A percentile compares a stretch with the other conserved stretches of the same genome.
Conservation (phyloP, 1,140 invertebrate genomes). For the Pseudomyrmex pallidus region DNA sequence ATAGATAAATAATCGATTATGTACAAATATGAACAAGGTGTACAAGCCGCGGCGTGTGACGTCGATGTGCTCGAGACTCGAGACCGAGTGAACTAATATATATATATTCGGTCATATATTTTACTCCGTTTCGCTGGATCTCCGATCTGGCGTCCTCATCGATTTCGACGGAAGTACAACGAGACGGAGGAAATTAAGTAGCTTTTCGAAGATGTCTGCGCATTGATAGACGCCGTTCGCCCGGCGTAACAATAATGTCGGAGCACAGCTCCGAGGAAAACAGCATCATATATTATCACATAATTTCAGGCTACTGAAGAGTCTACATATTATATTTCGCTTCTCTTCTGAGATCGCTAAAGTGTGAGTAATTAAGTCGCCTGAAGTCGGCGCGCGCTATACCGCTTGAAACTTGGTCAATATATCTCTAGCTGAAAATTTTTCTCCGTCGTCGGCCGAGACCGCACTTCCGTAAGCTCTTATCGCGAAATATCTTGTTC, state of each 20-base stretch:
- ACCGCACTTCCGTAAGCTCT: slow-evolving; percentile 14
- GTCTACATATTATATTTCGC: slow-evolving; percentile 59
- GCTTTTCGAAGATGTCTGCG: neutral
- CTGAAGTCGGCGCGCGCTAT: slow-evolving; percentile 56
- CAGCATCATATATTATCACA: slow-evolving; percentile 81
- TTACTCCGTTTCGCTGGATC: slow-evolving; percentile 3
- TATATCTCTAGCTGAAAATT: slow-evolving; percentile 62
- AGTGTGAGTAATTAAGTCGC: slow-evolving; percentile 59
- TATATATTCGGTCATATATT: neutral
- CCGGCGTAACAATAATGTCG: slow-evolving; percentile 80
- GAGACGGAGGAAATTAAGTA: slow-evolving; percentile 10
- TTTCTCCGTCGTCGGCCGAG: neutral
- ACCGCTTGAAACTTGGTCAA: slow-evolving; percentile 69
- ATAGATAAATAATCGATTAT: slow-evolving; percentile 78
- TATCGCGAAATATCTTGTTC: neutral
- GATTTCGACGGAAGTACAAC: slow-evolving; percentile 2
- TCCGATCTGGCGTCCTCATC: neutral
- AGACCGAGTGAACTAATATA: neutral
- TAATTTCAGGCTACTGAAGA: slow-evolving; percentile 81
- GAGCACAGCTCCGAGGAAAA: slow-evolving; percentile 83
- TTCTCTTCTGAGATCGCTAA: slow-evolving; percentile 46
- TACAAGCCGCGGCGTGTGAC: slow-evolving; percentile 71
- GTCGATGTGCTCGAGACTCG: slow-evolving; percentile 54
- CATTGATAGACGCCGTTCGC: neutral
- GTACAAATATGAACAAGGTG: slow-evolving; percentile 83